Percentiles rank a stretch among this genome's conserved stretches.
Conservation (phyloP, 1,140 invertebrate species). For the Apis mellifera region Amel_HAv3.1 CM009937.2:5993501-5994000, state of each 20-base stretch:
- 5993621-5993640: no score
- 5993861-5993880: constrained; percentile 32
- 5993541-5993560: no score
- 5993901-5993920: neutral
- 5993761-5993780: constrained; percentile 6
- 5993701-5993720: neutral
- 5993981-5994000: constrained; percentile 18
- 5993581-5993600: no score
- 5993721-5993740: neutral
- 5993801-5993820: constrained; percentile 7
- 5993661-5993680: neutral
- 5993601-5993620: no score
- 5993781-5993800: constrained; percentile 12
- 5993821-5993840: constrained; percentile 40
- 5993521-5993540: no score
- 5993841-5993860: constrained; percentile 48
- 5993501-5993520: no score
- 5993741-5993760: constrained; percentile 6
- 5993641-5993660: neutral
- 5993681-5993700: neutral
- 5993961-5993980: constrained; percentile 11
- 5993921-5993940: neutral
- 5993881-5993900: neutral
- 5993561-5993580: no score
- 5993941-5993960: constrained; percentile 33